Conservation (phyloP, 2,797 vertebrate genomes). For the Vultur gryphus region DNA sequence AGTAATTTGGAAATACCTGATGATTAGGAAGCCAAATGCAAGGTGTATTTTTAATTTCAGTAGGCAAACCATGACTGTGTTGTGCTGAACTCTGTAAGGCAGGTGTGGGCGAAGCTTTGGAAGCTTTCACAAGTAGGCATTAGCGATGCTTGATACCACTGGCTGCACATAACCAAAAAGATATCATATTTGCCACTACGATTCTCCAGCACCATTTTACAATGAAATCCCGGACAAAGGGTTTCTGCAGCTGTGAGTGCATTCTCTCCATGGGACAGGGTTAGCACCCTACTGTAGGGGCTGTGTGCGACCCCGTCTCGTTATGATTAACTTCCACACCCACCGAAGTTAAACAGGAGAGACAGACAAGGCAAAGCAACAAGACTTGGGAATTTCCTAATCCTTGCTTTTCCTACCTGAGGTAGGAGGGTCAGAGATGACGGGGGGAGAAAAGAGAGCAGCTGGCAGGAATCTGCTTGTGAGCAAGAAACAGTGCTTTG, state of each 20-base stretch:
- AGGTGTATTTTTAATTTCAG: conserved; percentile 11
- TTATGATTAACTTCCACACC: background rate
- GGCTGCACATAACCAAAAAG: background rate
- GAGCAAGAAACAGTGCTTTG: background rate
- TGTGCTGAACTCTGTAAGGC: background rate
- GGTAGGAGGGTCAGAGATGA: background rate
- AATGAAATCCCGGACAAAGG: background rate
- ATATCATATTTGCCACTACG: accelerated
- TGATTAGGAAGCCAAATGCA: conserved; percentile 29
- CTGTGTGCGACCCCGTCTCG: accelerated
- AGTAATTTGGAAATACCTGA: conserved; percentile 54
- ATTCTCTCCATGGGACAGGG: accelerated
- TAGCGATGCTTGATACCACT: background rate
- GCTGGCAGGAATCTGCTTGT: background rate
- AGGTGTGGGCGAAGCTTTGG: background rate
- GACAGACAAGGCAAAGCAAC: background rate
- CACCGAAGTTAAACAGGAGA: background rate
- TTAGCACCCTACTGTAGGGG: background rate
- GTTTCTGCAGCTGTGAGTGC: background rate
- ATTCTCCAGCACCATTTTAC: background rate
- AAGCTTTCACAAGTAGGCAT: background rate
- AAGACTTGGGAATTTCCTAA: background rate
- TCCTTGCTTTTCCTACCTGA: background rate
- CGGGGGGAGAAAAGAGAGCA: background rate
- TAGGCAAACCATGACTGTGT: background rate